Base-by-base conservation (phyloP, 2,888 invertebrate species). In the Leucozona laternaria region DNA sequence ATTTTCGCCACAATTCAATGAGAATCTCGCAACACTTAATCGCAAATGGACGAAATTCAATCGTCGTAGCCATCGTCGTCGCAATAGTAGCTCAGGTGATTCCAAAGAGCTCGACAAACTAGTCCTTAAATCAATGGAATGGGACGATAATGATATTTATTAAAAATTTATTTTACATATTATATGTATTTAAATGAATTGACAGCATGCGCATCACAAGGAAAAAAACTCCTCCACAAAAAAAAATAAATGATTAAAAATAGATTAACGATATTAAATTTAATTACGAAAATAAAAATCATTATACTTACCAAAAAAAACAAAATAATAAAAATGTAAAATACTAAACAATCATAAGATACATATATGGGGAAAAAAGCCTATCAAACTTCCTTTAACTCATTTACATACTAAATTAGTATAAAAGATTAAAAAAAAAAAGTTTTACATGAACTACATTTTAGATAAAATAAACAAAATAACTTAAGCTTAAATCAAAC, bases 81-180 rank as follows among this genome's bases (percentile, higher is more conserved):
- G 92, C 31, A 92, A 91, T 84, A 92, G 91, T 88, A 92, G 92
- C 88, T 91, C 91, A 2, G 91, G 91, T 40, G 92, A 92, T 88
- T 92, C 92, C 37, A 92, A 92, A 88, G 92, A 92, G 79, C 89
- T 92, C 75, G 92, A 92, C 88, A 92, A 92, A 88, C 89, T 92
- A 66, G 92, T 92, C 60, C 88, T 92, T 73, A 92, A 92, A 89
- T 92, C 92, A 22, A 92, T 92, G 78, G 92, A 92, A 89, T 92
- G 92, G 92, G 92, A 92, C 88, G 92, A 92, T 79, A 92, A 92
- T 85, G 92, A 92, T 89, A 91, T 92, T 89, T 92, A 92, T 88
- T 92, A 90, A 91, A 91, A 70, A 40, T 10, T 20, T 28, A 25
- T 48, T 13, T 34, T n/a, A 58, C 40, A 79, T 34, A 57, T n/a